Evolutionary conservation across 2,888 invertebrate genomes (phyloP), one percentile per base, ranked within the genome.

Genomic region (Dioctria linearis): DNA sequence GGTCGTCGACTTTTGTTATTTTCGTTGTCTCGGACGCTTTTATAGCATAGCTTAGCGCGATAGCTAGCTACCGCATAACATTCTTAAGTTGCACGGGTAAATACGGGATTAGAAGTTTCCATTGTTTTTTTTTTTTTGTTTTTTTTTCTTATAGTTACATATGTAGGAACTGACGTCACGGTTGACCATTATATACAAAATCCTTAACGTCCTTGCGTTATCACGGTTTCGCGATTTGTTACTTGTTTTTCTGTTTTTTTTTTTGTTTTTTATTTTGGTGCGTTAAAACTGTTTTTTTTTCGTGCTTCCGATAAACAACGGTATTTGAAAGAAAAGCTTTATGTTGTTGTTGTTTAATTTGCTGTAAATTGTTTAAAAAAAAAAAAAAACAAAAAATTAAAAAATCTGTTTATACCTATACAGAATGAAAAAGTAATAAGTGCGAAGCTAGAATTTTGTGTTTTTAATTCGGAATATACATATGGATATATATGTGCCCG

Each of bases 1-100:
- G 73, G 73, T 51, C 73, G 73, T 73, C 25, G 42, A 40, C 73
- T 73, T 59, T 59, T 73, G 25, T 59, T 59, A 51, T 59, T 57
- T 59, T 73, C 57, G 73, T 54, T 54, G 54, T 54, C 2, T 25
- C 25, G 25, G 25, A 25, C 54, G 54, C 54, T 3, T n/a, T 54
- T n/a, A 11, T n/a, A 11, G 54, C 54, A 54, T 54, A 54, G 54
- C 73, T 73, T 25, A 25, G 25, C 25, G 25, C 25, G 25, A 25
- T 25, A 25, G 73, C 59, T 59, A 59, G 5, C 11, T 40, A 51
- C 73, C 42, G 73, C 65, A 42, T 54, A 73, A 40, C 54, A 40
- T 66, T 73, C 73, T 25, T 42, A 8, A 37, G 73, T 25, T n/a
- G 57, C 59, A 61, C 59, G 73, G 51, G 46, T n/a, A 57, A n/a